Conservation (phyloP, 30 jellyfish, hydroid and myxozoan genomes). For the Pelagia noctiluca region DNA sequence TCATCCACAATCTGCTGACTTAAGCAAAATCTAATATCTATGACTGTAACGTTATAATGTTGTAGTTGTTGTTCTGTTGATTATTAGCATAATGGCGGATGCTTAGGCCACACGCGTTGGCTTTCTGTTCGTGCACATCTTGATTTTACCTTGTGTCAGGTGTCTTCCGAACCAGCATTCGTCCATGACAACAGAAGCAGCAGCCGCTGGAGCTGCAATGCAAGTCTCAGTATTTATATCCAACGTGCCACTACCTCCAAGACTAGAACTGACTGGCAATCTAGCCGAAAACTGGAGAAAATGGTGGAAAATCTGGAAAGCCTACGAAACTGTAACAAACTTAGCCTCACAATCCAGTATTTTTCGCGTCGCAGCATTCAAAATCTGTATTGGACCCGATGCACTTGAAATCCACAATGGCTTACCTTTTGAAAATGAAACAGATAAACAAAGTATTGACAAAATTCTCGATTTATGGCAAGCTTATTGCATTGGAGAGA, state of each 20-base stretch:
- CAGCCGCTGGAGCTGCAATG: slow-evolving; percentile 8
- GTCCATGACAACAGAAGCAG: slow-evolving; percentile 1
- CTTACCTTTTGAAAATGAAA: slow-evolving; percentile 6
- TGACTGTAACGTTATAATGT: slow-evolving; percentile 1
- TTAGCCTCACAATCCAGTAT: slow-evolving; percentile 21
- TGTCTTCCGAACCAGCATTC: slow-evolving; percentile 8
- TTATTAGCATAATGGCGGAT: slow-evolving; percentile 1
- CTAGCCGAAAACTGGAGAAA: slow-evolving; percentile 19
- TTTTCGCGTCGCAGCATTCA: slow-evolving; percentile 17
- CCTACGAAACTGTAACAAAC: slow-evolving; percentile 13
- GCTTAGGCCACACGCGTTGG: slow-evolving; percentile 4
- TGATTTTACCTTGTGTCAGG: neutral
- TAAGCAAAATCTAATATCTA: too few relatives aligned
- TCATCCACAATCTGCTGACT: too few relatives aligned
- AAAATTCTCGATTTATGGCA: slow-evolving; percentile 17
- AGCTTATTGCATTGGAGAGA: slow-evolving; percentile 39
- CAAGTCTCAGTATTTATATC: slow-evolving; percentile 3
- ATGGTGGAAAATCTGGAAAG: slow-evolving; percentile 19
- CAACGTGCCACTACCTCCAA: slow-evolving; percentile 23
- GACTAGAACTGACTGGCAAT: slow-evolving; percentile 18
- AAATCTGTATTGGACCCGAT: slow-evolving; percentile 18
- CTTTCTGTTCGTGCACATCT: neutral
- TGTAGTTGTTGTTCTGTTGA: neutral
- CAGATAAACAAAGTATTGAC: neutral
- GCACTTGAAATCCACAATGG: slow-evolving; percentile 35